These are phyloP conservation scores for Tupaia tana DNA, from an alignment of 2,113 vertebrate genomes.

Conservation along the genomic window DNA sequence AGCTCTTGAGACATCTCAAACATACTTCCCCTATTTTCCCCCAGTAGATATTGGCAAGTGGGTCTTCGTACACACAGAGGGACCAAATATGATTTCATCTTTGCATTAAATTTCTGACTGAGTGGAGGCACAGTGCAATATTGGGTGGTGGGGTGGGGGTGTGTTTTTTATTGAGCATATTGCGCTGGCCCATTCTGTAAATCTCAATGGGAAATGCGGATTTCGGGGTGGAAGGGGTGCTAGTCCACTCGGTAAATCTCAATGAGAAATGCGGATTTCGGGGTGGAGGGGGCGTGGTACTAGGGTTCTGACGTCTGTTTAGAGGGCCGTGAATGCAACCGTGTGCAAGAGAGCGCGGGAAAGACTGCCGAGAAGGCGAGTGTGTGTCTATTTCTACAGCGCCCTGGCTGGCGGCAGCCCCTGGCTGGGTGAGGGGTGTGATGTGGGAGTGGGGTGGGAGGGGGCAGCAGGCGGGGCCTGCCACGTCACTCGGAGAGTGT, in stretches of 20 bases:
- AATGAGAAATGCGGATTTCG: neutral
- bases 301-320: neutral
- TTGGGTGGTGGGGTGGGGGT: neutral
- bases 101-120: conserved; percentile 6
- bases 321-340: neutral
- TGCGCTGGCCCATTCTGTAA: conserved; percentile 54
- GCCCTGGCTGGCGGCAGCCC: conserved; percentile 34
- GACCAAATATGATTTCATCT: neutral
- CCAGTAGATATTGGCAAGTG: neutral
- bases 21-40: neutral
- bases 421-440: conserved; percentile 69
- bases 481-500: conserved; percentile 78
- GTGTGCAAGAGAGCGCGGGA: conserved; percentile 68
- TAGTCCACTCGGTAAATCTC: neutral
- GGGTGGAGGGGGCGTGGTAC: conserved; percentile 47
- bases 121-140: neutral
- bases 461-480: conserved; percentile 81
- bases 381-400: neutral
- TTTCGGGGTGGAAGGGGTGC: conserved; percentile 25
- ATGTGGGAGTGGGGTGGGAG: conserved; percentile 73
- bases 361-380: conserved; percentile 6
- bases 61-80: neutral
- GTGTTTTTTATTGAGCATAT: conserved; percentile 30
- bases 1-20: conserved; percentile 15
- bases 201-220: neutral